Evolutionary conservation across 2,797 vertebrate genomes (phyloP), one percentile per base, ranked within the genome.

Genomic region (Echiichthys vipera): DNA sequence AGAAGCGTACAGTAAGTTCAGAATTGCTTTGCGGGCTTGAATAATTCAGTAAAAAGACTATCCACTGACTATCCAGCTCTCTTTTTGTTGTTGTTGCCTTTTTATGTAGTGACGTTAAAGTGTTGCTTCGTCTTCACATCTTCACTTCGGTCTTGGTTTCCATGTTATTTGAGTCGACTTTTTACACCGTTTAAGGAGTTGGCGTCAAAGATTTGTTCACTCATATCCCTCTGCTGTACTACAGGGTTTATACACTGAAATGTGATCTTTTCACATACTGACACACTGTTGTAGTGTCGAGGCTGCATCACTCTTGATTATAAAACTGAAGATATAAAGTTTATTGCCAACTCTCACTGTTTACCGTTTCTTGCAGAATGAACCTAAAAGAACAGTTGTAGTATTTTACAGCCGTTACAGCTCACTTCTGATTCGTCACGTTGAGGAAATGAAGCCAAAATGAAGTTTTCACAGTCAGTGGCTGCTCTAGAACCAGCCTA

Each of bases 361-460:
- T 42, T 42, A n/a, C 6, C 37, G 0, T 40, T 27, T 36, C 9
- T 36, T 27, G 58, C 43, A 51, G n/a, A 40, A 11, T 36, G 6
- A 4, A 5, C 5, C 20, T 30, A 1, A 58, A 43, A 39, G 13
- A 34, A 47, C 20, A 9, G 34, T 51, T 8, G 17, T 53, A 2
- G 29, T 40, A 18, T 51, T 70, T 73, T n/a, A 13, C 74, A 71
- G 66, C 57, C 46, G 45, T 67, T 74, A 17, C 39, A 63, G 56
- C 61, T 79, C 49, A 54, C 53, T 36, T 68, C 12, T 65, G 6
- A 34, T 62, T 6, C 49, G 42, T 75, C 46, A 30, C 5, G 43
- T 66, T 73, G 14, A 47, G n/a, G 63, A 57, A 67, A 71, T 64
- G 10, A 45, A 63, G 47, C n/a, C n/a, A n/a, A n/a, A n/a, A n/a